Evolutionary conservation across 2,888 invertebrate genomes (phyloP).

Genomic region (Cheilosia vulpina): DNA sequence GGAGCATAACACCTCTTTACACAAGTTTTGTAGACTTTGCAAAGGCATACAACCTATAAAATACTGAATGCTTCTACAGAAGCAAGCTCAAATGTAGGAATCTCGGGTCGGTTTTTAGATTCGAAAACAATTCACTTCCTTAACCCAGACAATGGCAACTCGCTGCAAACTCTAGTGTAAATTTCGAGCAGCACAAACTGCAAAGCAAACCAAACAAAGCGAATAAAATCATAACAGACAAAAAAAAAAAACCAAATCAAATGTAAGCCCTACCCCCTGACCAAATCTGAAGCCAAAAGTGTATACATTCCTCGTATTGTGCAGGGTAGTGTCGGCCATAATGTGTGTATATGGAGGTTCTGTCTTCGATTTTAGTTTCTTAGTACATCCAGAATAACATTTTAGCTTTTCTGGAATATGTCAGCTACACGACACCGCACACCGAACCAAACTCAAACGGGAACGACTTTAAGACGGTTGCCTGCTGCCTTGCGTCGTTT

Average conservation of each 20-base stretch:
- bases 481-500: slow-evolving; percentile 3
- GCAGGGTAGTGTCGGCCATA: slow-evolving; percentile 34
- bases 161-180: neutral
- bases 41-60: no score
- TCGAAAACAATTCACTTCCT: neutral
- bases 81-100: no score
- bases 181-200: slow-evolving; percentile 6
- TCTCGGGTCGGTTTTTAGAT: no score
- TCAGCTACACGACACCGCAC: slow-evolving; percentile 24
- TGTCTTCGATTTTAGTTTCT: slow-evolving; percentile 14
- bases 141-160: slow-evolving; percentile 25
- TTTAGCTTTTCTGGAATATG: slow-evolving; percentile 32
- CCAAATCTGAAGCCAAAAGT: slow-evolving; percentile 6
- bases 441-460: slow-evolving; percentile 19
- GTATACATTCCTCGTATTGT: slow-evolving; percentile 31
- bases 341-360: slow-evolving; percentile 1
- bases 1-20: no score
- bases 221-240: neutral
- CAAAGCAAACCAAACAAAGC: slow-evolving; percentile 14
- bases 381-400: slow-evolving; percentile 25
- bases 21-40: no score
- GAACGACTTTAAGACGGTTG: slow-evolving; percentile 31
- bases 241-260: neutral
- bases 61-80: no score
- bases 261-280: slow-evolving; percentile 14